These are phyloP conservation scores for Drosophila phalerata DNA, from an alignment of 2,888 invertebrate genomes.

Conservation along the genomic window DNA sequence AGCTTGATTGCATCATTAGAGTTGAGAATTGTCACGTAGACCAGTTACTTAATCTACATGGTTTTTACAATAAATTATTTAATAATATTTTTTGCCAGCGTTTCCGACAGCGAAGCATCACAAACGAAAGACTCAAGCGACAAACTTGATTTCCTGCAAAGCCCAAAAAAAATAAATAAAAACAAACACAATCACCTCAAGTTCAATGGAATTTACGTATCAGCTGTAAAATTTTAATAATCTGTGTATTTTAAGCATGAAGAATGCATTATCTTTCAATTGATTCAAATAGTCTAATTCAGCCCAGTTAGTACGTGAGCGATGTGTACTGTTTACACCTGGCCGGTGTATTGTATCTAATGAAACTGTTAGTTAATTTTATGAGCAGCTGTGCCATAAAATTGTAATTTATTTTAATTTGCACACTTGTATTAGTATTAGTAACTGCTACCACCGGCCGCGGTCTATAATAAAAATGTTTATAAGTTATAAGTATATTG, in stretches of 20 bases:
- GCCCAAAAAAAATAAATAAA: conserved; percentile 28
- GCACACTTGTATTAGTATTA: conserved; percentile 34
- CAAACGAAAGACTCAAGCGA: conserved; percentile 70
- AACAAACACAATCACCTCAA: conserved; percentile 10
- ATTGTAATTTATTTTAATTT: conserved; percentile 74
- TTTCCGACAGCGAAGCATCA: conserved; percentile 48
- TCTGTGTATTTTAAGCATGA: background rate
- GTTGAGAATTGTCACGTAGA: conserved; percentile 52
- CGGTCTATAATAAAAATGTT: conserved; percentile 15
- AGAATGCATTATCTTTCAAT: background rate
- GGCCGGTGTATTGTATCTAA: conserved; percentile 45
- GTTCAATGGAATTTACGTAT: conserved; percentile 31
- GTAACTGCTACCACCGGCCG: conserved; percentile 15
- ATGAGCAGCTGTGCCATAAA: conserved; percentile 75
- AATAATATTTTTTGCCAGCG: conserved; percentile 16
- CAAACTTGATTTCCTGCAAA: conserved; percentile 69
- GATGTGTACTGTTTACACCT: conserved; percentile 28
- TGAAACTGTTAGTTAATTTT: conserved; percentile 72
- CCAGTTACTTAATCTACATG: conserved; percentile 46
- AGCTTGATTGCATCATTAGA: conserved; percentile 22
- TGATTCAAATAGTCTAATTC: conserved; percentile 34
- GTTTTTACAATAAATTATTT: conserved; percentile 49
- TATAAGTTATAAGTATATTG: conserved; percentile 22
- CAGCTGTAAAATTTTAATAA: conserved; percentile 9
- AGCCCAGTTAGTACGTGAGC: conserved; percentile 40